phyloP scores from a whole-genome alignment of 2,113 vertebrate genomes.

The Merops nubicus region DNA sequence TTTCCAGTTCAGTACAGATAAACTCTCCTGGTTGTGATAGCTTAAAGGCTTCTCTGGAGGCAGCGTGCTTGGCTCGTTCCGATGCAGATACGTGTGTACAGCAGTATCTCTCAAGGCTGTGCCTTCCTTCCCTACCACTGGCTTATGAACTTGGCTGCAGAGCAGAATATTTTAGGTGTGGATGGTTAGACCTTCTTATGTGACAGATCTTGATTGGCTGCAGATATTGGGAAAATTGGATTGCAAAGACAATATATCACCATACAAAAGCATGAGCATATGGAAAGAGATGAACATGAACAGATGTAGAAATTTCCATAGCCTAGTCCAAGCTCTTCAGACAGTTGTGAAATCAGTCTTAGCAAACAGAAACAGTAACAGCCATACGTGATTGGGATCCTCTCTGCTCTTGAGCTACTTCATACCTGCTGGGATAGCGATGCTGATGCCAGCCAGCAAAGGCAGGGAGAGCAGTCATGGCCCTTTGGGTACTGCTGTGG shows the following conservation, averaged over 20 bases:
- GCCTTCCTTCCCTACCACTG: not conserved
- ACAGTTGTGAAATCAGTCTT: constrained; percentile 3
- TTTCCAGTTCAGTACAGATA: not conserved
- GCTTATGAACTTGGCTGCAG: constrained; percentile 18
- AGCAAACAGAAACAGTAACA: not conserved
- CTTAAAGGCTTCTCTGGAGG: constrained; percentile 2
- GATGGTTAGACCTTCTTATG: not conserved
- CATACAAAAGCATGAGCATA: not conserved
- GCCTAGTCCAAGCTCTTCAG: not conserved
- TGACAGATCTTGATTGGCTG: not conserved
- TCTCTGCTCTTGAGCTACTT: not conserved
- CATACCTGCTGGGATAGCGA: not conserved
- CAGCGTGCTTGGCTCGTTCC: not conserved
- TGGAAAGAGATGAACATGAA: not conserved
- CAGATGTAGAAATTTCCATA: not conserved
- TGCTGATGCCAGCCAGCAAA: not conserved
- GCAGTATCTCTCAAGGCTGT: not conserved
- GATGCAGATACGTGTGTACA: not conserved
- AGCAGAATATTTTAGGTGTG: constrained; percentile 1
- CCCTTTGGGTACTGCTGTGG: not conserved
- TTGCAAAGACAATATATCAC: not conserved
- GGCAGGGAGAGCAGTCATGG: not conserved
- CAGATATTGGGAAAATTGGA: not conserved
- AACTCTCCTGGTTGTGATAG: not conserved
- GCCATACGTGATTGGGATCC: not conserved